phyloP scores from a whole-genome alignment of 2,888 invertebrate genomes.

The Holacanthella duospinosa region DNA sequence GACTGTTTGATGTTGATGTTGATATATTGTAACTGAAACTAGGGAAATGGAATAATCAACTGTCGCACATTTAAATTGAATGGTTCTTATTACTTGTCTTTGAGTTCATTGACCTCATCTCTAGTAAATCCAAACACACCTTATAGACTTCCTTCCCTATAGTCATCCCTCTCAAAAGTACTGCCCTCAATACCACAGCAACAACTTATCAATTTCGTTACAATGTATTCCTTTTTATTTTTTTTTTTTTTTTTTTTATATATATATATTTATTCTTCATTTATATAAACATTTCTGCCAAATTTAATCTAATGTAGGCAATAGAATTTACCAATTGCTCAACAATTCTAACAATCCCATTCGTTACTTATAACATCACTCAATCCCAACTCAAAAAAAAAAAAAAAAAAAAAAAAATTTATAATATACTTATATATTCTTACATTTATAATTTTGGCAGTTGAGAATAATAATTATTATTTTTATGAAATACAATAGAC shows the following conservation, averaged over 20 bases:
- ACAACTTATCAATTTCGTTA: background rate
- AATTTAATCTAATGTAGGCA: background rate
- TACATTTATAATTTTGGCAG: too few species aligned
- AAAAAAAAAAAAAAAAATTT: too few species aligned
- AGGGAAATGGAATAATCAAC: slow-evolving; percentile 34
- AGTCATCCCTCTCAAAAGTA: background rate
- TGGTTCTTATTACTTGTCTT: background rate
- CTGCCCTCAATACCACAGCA: background rate
- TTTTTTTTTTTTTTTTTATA: too few species aligned
- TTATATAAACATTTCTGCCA: background rate
- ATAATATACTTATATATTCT: too few species aligned
- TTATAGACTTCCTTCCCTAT: background rate
- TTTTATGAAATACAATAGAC: too few species aligned
- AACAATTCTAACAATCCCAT: background rate
- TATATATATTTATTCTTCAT: too few species aligned
- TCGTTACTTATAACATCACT: too few species aligned
- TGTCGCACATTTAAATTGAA: slow-evolving; percentile 29
- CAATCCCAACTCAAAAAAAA: too few species aligned
- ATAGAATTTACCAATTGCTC: background rate
- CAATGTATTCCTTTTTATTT: too few species aligned
- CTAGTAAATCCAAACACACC: background rate
- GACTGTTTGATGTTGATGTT: too few species aligned
- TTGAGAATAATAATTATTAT: too few species aligned
- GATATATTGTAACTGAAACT: too few species aligned
- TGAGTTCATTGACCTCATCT: slow-evolving; percentile 4